Conservation (phyloP, 2,113 vertebrate genomes). For the Ammospiza nelsoni region DNA sequence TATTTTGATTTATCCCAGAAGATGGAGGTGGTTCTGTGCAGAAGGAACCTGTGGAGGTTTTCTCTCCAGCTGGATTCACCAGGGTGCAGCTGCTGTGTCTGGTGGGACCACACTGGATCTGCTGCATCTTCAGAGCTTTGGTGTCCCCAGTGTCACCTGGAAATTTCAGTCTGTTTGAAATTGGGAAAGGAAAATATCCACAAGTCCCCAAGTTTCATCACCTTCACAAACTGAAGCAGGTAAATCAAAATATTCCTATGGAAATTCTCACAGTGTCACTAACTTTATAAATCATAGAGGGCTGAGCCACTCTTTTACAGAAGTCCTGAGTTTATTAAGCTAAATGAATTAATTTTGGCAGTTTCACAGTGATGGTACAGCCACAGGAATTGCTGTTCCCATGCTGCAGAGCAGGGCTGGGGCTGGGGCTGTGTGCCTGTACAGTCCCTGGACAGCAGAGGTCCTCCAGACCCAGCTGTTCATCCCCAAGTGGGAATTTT, state of each 20-base stretch:
- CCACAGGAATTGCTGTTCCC: not conserved
- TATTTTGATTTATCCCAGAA: not conserved
- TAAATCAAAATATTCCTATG: not conserved
- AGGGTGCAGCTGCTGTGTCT: not conserved
- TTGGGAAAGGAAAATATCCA: not conserved
- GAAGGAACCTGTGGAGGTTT: not conserved
- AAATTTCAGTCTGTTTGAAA: not conserved
- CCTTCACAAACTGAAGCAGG: not conserved
- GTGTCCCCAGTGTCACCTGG: not conserved
- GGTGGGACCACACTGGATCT: not conserved
- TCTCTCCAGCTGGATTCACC: not conserved
- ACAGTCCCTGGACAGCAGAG: conserved; percentile 72
- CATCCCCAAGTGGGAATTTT: not conserved
- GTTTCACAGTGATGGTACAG: not conserved
- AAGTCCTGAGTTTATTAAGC: not conserved
- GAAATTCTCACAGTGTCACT: not conserved
- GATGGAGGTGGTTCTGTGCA: not conserved
- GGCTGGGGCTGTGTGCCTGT: rapidly evolving
- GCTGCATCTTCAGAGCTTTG: not conserved
- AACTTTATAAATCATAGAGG: not conserved
- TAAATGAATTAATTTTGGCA: not conserved
- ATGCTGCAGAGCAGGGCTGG: not conserved
- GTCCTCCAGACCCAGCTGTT: conserved; percentile 72
- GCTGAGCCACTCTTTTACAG: too few species aligned
- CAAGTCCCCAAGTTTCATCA: not conserved